phyloP scores from a whole-genome alignment of 2,797 vertebrate genomes.

The Carcharodon carcharias region DNA sequence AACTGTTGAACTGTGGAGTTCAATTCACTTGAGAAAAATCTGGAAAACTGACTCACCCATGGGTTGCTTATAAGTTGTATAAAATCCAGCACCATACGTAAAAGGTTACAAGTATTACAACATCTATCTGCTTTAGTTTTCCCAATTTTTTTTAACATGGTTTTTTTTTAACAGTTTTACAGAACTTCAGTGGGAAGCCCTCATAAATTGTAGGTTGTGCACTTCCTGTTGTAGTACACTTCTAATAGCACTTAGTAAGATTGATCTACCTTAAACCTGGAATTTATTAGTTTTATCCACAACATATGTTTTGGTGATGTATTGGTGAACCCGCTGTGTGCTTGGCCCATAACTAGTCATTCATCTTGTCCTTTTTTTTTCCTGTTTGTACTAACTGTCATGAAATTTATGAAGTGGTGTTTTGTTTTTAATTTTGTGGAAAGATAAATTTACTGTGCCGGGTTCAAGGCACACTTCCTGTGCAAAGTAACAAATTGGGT shows the following conservation, averaged over 20 bases:
- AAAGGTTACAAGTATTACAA: background rate
- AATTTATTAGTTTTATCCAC: slow-evolving; percentile 27
- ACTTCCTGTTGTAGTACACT: background rate
- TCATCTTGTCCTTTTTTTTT: slow-evolving; percentile 36
- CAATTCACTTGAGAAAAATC: background rate
- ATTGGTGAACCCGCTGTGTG: background rate
- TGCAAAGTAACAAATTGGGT: slow-evolving; percentile 3
- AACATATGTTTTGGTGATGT: background rate
- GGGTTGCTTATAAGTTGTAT: background rate
- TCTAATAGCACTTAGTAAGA: slow-evolving; percentile 27
- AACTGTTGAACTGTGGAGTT: background rate
- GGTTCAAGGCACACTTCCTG: background rate
- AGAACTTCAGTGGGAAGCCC: background rate
- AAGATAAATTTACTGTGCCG: slow-evolving; percentile 39
- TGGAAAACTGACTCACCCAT: background rate
- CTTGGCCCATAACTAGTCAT: background rate
- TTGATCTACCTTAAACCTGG: slow-evolving; percentile 22
- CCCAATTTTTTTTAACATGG: background rate
- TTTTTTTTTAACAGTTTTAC: background rate
- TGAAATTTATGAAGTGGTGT: slow-evolving; percentile 39
- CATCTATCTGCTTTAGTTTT: background rate
- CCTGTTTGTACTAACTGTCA: background rate
- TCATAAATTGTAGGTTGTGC: slow-evolving; percentile 10
- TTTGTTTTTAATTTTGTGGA: slow-evolving; percentile 41
- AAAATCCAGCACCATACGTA: background rate